A percentile compares a stretch with the other conserved stretches of the same genome.
phyloP scores from a whole-genome alignment of 1,140 invertebrate species.

The Lordiphosa mommai region DNA sequence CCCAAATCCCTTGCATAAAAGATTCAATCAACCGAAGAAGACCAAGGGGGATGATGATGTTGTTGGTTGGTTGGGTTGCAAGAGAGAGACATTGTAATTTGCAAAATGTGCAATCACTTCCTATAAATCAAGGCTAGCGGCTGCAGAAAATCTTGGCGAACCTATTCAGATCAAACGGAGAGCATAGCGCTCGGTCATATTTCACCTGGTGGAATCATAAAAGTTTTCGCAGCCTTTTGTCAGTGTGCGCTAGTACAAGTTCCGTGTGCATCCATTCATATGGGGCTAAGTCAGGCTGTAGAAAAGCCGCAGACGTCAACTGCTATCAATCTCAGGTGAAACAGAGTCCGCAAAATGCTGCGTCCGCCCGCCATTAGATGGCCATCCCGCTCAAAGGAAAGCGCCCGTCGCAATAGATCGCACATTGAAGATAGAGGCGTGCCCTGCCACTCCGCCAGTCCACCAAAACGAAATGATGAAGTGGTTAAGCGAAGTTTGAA shows the following conservation, averaged over 20 bases:
- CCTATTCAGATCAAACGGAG: conserved; percentile 59
- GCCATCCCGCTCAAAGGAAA: conserved; percentile 66
- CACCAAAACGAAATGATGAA: not conserved
- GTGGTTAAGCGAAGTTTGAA: not conserved
- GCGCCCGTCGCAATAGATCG: conserved; percentile 75
- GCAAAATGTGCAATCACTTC: conserved; percentile 72
- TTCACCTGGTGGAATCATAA: conserved; percentile 60
- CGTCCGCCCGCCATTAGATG: conserved; percentile 47
- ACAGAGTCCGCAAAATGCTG: conserved; percentile 28
- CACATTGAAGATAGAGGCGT: conserved; percentile 76
- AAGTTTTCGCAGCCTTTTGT: conserved; percentile 34
- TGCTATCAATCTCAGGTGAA: conserved; percentile 72
- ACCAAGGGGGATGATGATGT: conserved; percentile 42
- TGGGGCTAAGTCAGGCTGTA: too few relatives aligned
- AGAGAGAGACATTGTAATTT: conserved; percentile 70
- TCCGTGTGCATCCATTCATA: conserved; percentile 27
- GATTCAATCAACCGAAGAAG: conserved; percentile 68
- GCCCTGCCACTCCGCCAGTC: conserved; percentile 61
- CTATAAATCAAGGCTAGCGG: conserved; percentile 54
- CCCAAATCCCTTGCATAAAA: conserved; percentile 70
- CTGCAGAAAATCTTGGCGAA: conserved; percentile 8
- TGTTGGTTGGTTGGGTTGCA: conserved; percentile 22
- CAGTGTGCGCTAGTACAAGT: too few relatives aligned
- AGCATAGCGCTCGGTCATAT: conserved; percentile 42
- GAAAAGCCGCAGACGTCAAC: conserved; percentile 55